phyloP scores from a whole-genome alignment of 2,113 vertebrate species.

The Cervus canadensis region DNA sequence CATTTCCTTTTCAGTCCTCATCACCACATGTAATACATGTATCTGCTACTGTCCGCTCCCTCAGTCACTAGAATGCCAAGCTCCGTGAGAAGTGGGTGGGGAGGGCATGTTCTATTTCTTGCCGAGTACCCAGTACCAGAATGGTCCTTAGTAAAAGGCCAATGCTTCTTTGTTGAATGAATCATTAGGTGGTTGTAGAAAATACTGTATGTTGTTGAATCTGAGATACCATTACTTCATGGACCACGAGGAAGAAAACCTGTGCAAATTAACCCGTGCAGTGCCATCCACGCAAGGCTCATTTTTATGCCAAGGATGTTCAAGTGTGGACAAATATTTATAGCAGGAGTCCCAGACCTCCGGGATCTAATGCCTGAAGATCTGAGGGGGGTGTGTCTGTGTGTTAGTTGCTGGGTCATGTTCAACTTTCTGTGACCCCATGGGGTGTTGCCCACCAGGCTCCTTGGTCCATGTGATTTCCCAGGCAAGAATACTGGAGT shows the following conservation, averaged over 20 bases:
- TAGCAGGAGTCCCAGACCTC: not conserved
- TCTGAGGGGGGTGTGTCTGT: not conserved
- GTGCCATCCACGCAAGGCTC: fast-evolving
- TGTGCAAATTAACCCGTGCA: fast-evolving
- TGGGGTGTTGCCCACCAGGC: not conserved
- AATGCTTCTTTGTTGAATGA: not conserved
- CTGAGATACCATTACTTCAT: not conserved
- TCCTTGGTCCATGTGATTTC: not conserved
- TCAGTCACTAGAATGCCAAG: fast-evolving
- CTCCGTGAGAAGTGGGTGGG: fast-evolving
- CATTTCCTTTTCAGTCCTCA: fast-evolving
- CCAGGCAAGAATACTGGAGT: not conserved
- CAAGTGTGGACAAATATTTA: not conserved
- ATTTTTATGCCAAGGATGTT: not conserved
- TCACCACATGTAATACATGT: fast-evolving
- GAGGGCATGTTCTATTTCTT: no score
- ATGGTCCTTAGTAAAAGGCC: not conserved
- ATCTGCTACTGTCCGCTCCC: not conserved
- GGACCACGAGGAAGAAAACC: not conserved
- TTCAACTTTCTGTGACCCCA: not conserved
- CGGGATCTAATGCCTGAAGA: not conserved
- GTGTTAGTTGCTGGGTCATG: not conserved
- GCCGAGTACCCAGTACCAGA: not conserved
- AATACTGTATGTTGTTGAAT: not conserved
- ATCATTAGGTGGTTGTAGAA: not conserved